Evolutionary conservation across 2,113 vertebrate species (phyloP).

Genomic region (Terrapene triunguis): DNA sequence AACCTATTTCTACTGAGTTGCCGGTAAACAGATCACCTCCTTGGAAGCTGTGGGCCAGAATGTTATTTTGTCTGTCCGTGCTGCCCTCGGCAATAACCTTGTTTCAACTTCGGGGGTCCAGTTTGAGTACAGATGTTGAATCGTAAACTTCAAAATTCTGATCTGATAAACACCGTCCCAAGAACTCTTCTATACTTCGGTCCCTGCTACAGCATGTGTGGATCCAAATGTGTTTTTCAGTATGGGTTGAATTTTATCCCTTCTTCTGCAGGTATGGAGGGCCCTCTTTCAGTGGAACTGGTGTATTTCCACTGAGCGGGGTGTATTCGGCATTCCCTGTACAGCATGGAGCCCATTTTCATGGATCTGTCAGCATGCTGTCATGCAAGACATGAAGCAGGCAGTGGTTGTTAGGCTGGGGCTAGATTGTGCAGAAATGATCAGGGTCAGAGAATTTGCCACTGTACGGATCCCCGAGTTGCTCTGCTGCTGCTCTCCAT

Average conservation of each 20-base stretch:
- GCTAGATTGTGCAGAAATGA: background rate
- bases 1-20: background rate
- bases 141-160: background rate
- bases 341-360: background rate
- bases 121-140: background rate
- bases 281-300: conserved; percentile 16
- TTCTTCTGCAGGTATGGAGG: background rate
- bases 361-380: background rate
- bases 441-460: background rate
- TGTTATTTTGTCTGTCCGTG: background rate
- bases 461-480: background rate
- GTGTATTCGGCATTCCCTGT: background rate
- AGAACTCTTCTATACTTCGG: background rate
- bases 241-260: background rate
- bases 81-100: background rate
- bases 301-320: rapidly evolving
- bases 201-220: background rate
- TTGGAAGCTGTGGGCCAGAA: background rate
- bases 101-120: background rate
- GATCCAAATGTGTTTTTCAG: background rate
- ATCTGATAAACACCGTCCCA: background rate
- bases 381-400: background rate
- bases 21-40: background rate
- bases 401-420: background rate
- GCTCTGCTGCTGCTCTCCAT: background rate